Conservation (phyloP, 1,140 invertebrate genomes). For the Neoseiulus cucumeris region DNA sequence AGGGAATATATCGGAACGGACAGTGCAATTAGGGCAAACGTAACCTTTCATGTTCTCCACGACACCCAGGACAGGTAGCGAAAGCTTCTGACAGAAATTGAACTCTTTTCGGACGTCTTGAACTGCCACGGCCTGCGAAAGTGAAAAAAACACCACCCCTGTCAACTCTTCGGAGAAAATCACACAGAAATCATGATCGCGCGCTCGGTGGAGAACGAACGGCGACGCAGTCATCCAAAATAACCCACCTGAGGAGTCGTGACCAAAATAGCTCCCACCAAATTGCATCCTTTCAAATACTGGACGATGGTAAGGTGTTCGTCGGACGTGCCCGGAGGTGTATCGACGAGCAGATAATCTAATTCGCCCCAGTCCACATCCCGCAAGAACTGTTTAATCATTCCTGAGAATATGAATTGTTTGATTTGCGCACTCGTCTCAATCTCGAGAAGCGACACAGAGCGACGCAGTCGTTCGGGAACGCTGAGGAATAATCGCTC, state of each 20-base stretch:
- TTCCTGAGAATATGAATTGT: constrained; percentile 32
- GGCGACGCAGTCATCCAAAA: not conserved
- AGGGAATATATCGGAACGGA: constrained; percentile 54
- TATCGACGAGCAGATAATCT: constrained; percentile 75
- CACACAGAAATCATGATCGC: not conserved
- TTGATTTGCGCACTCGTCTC: not conserved
- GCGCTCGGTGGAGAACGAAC: not conserved
- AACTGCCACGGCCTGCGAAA: constrained; percentile 46
- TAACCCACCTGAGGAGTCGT: constrained; percentile 31
- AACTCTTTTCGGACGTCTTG: constrained; percentile 84
- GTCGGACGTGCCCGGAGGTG: constrained; percentile 86
- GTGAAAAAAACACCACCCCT: not conserved
- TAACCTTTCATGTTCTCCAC: constrained; percentile 81
- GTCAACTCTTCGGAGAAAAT: not conserved
- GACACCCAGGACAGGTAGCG: constrained; percentile 60
- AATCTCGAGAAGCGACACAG: not conserved
- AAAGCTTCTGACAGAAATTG: constrained; percentile 66
- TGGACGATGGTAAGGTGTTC: constrained; percentile 63
- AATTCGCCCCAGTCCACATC: constrained; percentile 81
- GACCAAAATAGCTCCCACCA: constrained; percentile 28
- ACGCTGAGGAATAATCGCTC: no score
- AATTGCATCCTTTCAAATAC: constrained; percentile 31
- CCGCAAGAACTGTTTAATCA: constrained; percentile 79
- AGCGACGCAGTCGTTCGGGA: not conserved
- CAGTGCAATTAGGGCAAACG: constrained; percentile 65